Base-by-base conservation (phyloP, 2,888 invertebrate species). In the Gryllus longicercus region DNA sequence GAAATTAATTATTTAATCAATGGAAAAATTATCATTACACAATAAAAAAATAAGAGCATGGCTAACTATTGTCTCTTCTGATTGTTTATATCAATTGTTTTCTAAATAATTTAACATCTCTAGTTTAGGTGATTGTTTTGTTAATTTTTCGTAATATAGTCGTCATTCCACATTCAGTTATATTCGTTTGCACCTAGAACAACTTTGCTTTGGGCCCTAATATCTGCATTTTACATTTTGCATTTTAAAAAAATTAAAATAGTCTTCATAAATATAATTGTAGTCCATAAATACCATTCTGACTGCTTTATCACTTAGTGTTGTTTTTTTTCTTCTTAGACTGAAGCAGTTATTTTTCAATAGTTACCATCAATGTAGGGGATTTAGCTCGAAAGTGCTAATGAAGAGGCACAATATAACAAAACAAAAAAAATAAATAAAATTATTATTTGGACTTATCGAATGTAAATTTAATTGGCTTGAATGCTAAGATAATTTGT, bases 401-500 rank as follows among this genome's bases (percentile, higher is more conserved):
- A 63, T 8, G 63, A n/a, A 63, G n/a, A 63, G n/a, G 63, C 16
- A 63, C n/a, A 38, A 38, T 38, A 38, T 38, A 38, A 38, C 38
- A 63, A 51, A 16, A 16, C 11, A 51, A 63, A 11, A 63, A n/a
- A 63, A 14, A 63, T 63, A 21, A 21, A 21, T 63, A n/a, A 63
- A 63, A 63, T 63, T 63, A 14, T n/a, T 8, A n/a, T 63, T 63
- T 63, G 63, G 16, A 11, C n/a, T 14, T 18, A 63, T 63, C 14
- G 12, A 18, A n/a, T 18, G 14, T 63, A 63, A 63, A 63, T 63
- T 63, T 18, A 63, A 16, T 18, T 63, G n/a, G 14, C 63, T 63
- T 63, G n/a, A 63, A 63, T 63, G 63, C 63, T 63, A 63, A 63
- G 63, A 63, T 63, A 63, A 63, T 63, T 63, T 63, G 63, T 63